These are phyloP conservation scores for Drosophila paramelanica DNA, from an alignment of 2,888 invertebrate genomes.

Conservation along the genomic window DNA sequence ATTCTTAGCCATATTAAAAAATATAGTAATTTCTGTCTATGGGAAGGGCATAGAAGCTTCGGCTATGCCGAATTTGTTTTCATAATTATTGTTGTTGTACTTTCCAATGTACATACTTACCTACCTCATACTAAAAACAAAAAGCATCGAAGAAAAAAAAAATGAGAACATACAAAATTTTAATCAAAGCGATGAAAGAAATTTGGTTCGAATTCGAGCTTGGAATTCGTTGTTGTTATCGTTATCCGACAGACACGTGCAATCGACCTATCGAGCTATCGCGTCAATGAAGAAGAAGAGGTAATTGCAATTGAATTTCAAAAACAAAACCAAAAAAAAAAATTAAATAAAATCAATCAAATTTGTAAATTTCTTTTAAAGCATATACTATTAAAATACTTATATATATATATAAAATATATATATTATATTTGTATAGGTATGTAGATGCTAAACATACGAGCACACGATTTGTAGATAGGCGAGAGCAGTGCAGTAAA, in stretches of 20 bases:
- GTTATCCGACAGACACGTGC: slow-evolving; percentile 3
- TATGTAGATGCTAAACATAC: not conserved
- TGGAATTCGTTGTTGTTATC: slow-evolving; percentile 22
- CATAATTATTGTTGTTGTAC: slow-evolving; percentile 49
- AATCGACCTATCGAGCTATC: slow-evolving; percentile 8
- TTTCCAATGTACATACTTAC: slow-evolving; percentile 37
- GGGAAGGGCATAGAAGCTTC: slow-evolving; percentile 40
- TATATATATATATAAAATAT: slow-evolving; percentile 5
- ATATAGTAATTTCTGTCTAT: not conserved
- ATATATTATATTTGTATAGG: slow-evolving; percentile 3
- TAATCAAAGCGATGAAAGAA: slow-evolving; percentile 4
- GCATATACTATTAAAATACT: slow-evolving; percentile 14
- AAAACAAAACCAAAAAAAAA: slow-evolving; percentile 10
- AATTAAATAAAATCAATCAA: slow-evolving; percentile 15
- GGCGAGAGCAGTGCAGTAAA: slow-evolving; percentile 23
- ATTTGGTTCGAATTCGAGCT: slow-evolving; percentile 16
- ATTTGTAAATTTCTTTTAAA: slow-evolving; percentile 26
- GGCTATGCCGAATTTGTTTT: slow-evolving; percentile 42
- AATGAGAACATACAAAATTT: slow-evolving; percentile 8
- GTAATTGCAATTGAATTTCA: slow-evolving; percentile 50
- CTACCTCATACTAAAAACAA: slow-evolving; percentile 5
- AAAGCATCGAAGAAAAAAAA: not conserved
- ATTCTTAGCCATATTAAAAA: not conserved
- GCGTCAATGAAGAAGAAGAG: slow-evolving; percentile 27
- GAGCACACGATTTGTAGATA: slow-evolving; percentile 24